A percentile compares a stretch with the other conserved stretches of the same genome.
Conservation (phyloP, 2,888 invertebrate genomes). For the Morinoia aosen region DNA sequence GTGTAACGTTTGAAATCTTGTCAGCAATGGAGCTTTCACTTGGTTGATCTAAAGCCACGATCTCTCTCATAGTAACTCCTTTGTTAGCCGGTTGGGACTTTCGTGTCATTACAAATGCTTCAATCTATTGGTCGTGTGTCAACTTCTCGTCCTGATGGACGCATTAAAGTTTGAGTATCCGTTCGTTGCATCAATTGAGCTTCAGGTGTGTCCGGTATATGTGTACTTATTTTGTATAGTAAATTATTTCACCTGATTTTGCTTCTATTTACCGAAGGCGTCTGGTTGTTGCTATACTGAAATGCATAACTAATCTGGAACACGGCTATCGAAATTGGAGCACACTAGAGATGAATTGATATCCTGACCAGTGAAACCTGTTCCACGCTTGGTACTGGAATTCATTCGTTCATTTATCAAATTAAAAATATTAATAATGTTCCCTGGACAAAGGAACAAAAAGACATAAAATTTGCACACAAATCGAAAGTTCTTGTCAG, state of each 20-base stretch:
- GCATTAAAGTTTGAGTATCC: neutral
- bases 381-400: neutral
- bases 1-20: neutral
- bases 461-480: neutral
- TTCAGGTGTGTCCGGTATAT: neutral
- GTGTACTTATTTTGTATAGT: constrained; percentile 50
- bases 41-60: neutral
- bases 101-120: neutral
- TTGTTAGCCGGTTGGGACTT: neutral
- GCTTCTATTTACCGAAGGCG: neutral
- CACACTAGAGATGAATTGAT: neutral
- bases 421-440: neutral
- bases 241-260: constrained; percentile 24
- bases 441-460: neutral
- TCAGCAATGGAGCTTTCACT: neutral
- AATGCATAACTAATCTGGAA: neutral
- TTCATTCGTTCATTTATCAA: too few relatives aligned
- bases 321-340: neutral
- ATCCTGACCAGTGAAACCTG: neutral
- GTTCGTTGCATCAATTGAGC: neutral
- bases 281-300: neutral
- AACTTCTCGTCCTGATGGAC: neutral
- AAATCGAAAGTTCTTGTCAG: too few relatives aligned
- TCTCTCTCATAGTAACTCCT: neutral
- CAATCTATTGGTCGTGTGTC: neutral